These are phyloP conservation scores for Percina caprodes DNA, from an alignment of 2,113 vertebrate genomes.

Conservation along the genomic window DNA sequence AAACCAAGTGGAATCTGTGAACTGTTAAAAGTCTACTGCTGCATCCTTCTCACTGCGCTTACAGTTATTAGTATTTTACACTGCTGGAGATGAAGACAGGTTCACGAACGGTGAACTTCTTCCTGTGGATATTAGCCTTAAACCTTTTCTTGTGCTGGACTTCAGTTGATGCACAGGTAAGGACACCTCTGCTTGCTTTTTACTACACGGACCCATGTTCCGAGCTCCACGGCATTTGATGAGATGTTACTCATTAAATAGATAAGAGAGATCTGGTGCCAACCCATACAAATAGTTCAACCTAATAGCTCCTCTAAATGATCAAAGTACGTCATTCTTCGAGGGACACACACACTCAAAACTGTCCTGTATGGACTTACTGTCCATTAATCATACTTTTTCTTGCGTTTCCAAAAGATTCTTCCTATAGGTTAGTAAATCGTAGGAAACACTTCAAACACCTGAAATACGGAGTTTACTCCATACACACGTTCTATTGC, in stretches of 20 bases:
- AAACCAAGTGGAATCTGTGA: not conserved
- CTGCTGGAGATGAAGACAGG: not conserved
- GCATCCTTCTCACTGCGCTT: not conserved
- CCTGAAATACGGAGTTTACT: not conserved
- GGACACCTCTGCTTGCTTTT: not conserved
- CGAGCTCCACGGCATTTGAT: not conserved
- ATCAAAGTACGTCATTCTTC: not conserved
- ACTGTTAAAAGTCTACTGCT: not conserved
- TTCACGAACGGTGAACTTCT: slow-evolving; percentile 9
- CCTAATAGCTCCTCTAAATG: not conserved
- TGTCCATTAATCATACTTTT: not conserved
- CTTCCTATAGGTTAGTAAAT: not conserved
- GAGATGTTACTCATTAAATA: not conserved
- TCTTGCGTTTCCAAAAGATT: not conserved
- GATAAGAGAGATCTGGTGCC: not conserved
- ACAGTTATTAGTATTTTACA: not conserved
- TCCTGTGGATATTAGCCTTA: slow-evolving; percentile 29
- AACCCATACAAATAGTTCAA: too few relatives aligned
- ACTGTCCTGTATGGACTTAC: too few relatives aligned
- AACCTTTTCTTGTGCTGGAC: slow-evolving; percentile 60
- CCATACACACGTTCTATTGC: not conserved
- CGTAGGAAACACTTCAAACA: not conserved
- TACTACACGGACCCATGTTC: too few relatives aligned
- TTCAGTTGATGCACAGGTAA: slow-evolving; percentile 62
- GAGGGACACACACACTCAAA: too few relatives aligned